phyloP scores from a whole-genome alignment of 2,113 vertebrate species.

The Crocuta crocuta region DNA sequence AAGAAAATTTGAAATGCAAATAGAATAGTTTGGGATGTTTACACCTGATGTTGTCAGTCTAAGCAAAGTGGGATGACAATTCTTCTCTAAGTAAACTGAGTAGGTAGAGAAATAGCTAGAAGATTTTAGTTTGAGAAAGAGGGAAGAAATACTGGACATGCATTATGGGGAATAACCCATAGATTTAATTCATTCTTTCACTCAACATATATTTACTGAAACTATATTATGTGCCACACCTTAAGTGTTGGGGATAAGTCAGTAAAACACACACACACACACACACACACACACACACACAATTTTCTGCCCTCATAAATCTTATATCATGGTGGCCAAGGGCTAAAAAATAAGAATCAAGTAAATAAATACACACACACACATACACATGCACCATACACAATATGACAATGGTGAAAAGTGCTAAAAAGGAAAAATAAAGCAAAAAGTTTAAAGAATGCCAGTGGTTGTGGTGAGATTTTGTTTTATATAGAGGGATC shows the following conservation, averaged over 20 bases:
- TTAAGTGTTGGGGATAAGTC: not conserved
- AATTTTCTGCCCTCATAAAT: not conserved
- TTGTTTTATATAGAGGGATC: not conserved
- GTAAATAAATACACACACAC: not conserved
- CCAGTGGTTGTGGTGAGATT: not conserved
- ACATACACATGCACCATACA: not conserved
- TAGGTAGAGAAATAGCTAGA: not conserved
- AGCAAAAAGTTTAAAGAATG: not conserved
- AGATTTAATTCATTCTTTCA: not conserved
- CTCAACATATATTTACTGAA: not conserved
- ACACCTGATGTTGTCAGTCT: not conserved
- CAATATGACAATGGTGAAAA: not conserved
- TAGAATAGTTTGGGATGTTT: not conserved
- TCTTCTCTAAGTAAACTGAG: not conserved
- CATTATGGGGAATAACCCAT: not conserved
- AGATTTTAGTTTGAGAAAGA: not conserved
- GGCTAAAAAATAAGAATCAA: not conserved
- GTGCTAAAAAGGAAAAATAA: not conserved
- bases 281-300: not conserved
- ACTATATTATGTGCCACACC: not conserved
- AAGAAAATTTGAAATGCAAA: not conserved
- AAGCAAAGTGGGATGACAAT: not conserved
- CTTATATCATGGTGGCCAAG: not conserved
- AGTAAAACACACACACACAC: not conserved
- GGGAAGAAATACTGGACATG: not conserved